Evolutionary conservation across 2,797 vertebrate genomes (phyloP), one percentile per base, ranked within the genome.

Genomic region (Fundulus diaphanus): DNA sequence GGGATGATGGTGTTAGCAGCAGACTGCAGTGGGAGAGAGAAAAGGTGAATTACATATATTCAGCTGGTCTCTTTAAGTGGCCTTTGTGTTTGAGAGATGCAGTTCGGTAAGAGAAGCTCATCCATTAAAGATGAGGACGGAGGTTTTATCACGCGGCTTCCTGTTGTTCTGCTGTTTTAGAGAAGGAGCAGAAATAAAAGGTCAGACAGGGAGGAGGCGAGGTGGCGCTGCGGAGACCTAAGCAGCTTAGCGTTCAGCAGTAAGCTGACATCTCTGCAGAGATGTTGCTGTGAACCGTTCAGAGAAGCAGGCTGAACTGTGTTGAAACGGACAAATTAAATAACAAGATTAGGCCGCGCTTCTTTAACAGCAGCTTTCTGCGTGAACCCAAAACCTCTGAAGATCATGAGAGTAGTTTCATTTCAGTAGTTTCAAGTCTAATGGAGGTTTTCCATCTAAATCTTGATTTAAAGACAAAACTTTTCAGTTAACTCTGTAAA

Each of bases 221-320:
- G n/a, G n/a, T n/a, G n/a, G n/a, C n/a, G n/a, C n/a, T n/a, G n/a
- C n/a, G n/a, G n/a, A 35, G 57, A 48, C 46, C 57, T 35, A 35
- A 61, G 57, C 57, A 61, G 57, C 57, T 61, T 61, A 61, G 20
- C 57, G 20, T 20, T 15, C 56, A 57, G 15, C 56, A 59, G 56
- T 31, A 59, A 59, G 29, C 27, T 31, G 56, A 20, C 57, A 20
- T 59, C 57, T 59, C 57, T 33, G 31, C 29, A 51, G 20, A 31
- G 16, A 59, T 3, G 31, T 8, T 59, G 56, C 29, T 59, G 29
- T 33, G 31, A 59, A 59, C 16, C 56, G 16, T 59, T 33, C 56
- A 59, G 56, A 59, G 29, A 18, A 29, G 56, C 15, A 20, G 7
- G 57, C 31, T 59, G n/a, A 33, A 59, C 57, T 29, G 27, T 13